Percentiles rank a stretch among this genome's conserved stretches.
Evolutionary conservation across 2,888 invertebrate species (phyloP).

Genomic region (Aspidiotus rigidus): DNA sequence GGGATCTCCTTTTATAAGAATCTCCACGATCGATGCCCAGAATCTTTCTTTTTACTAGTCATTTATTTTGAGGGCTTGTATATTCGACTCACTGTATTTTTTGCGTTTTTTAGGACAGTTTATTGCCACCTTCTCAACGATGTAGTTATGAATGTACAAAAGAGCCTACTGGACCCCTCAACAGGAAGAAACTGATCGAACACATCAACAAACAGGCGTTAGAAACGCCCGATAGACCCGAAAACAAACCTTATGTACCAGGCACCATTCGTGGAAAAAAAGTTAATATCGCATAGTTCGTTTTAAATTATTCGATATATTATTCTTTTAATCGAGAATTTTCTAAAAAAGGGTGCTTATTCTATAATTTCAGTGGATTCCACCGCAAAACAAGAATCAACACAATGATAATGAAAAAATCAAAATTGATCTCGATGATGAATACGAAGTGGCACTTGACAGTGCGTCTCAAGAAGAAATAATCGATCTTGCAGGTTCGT

Average conservation of each 20-base stretch:
- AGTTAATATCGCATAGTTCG: slow-evolving; percentile 47
- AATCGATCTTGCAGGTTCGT: slow-evolving; percentile 86
- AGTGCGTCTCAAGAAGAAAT: slow-evolving; percentile 90
- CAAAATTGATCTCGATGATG: slow-evolving; percentile 84
- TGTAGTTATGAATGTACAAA: slow-evolving; percentile 94
- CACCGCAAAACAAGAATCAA: slow-evolving; percentile 56
- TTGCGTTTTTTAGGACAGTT: slow-evolving; percentile 65
- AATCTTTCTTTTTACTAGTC: too few relatives aligned
- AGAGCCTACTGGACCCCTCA: slow-evolving; percentile 87
- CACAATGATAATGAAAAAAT: slow-evolving; percentile 84
- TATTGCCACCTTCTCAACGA: slow-evolving; percentile 91
- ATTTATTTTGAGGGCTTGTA: too few relatives aligned
- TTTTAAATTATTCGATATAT: background rate
- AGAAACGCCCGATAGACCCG: slow-evolving; percentile 94
- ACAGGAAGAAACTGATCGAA: slow-evolving; percentile 88
- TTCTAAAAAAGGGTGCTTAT: background rate
- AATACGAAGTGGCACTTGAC: slow-evolving; percentile 82
- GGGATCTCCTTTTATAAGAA: background rate
- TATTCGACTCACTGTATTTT: background rate
- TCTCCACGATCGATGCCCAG: background rate
- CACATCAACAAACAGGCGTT: slow-evolving; percentile 97
- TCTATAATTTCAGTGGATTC: slow-evolving; percentile 58
- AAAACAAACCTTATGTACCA: slow-evolving; percentile 84
- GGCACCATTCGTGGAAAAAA: slow-evolving; percentile 87
- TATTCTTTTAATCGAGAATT: background rate